Evolutionary conservation across 2,797 vertebrate genomes (phyloP).

Genomic region (Sebastes nivosus): DNA sequence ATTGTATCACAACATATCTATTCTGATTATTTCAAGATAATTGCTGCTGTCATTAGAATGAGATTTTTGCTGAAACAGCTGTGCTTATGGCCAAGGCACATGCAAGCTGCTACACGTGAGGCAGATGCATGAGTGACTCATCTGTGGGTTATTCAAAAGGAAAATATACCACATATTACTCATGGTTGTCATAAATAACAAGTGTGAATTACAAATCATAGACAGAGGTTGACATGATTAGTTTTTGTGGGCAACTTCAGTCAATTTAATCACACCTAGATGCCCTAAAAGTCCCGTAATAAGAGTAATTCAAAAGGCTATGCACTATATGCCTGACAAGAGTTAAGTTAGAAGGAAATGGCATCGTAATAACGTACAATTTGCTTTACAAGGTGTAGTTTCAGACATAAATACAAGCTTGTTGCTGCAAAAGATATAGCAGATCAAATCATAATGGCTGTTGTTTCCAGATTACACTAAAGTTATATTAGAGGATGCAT

Average conservation of each 20-base stretch:
- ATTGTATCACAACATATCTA: neutral
- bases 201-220: slow-evolving; percentile 55
- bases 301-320: slow-evolving; percentile 32
- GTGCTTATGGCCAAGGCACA: slow-evolving; percentile 21
- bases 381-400: slow-evolving; percentile 63
- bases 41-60: neutral
- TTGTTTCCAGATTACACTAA: slow-evolving; percentile 26
- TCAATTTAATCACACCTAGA: slow-evolving; percentile 38
- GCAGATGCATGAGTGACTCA: slow-evolving; percentile 60
- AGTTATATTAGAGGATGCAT: slow-evolving; percentile 13
- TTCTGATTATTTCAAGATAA: slow-evolving; percentile 10
- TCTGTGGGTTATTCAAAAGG: slow-evolving; percentile 39
- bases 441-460: neutral
- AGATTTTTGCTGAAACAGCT: slow-evolving; percentile 40
- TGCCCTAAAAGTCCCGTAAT: slow-evolving; percentile 54
- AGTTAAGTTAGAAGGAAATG: slow-evolving; percentile 20
- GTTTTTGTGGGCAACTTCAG: slow-evolving; percentile 46
- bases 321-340: neutral
- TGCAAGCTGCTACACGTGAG: slow-evolving; percentile 55
- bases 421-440: neutral
- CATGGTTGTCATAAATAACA: slow-evolving; percentile 56
- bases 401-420: slow-evolving; percentile 28
- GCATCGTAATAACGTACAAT: slow-evolving; percentile 37
- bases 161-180: slow-evolving; percentile 40
- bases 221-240: slow-evolving; percentile 46